Conservation (phyloP, 2,113 vertebrate genomes). For the Columba livia region DNA sequence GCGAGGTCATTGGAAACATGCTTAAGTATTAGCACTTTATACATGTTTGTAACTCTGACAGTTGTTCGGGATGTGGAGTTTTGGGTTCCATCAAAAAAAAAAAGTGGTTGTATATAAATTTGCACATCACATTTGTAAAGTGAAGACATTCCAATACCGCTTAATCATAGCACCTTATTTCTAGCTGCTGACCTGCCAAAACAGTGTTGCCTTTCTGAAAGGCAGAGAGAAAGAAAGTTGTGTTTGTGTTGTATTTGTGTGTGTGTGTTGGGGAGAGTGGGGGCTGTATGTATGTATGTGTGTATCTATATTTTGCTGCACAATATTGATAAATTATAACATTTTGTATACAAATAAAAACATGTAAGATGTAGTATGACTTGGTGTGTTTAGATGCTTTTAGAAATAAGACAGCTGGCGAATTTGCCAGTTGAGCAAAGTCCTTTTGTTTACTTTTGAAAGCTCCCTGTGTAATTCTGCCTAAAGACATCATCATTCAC, state of each 20-base stretch:
- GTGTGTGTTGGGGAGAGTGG: neutral
- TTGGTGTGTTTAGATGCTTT: slow-evolving; percentile 24
- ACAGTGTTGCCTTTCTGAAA: slow-evolving; percentile 89
- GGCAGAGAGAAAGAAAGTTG: slow-evolving; percentile 47
- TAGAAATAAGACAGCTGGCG: neutral
- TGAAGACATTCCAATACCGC: slow-evolving; percentile 81
- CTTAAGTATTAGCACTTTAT: slow-evolving; percentile 90
- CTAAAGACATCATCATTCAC: neutral
- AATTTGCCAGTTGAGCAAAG: neutral
- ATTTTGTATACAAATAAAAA: slow-evolving; percentile 82
- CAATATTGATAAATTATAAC: slow-evolving; percentile 70
- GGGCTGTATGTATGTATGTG: neutral
- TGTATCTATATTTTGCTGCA: slow-evolving; percentile 75
- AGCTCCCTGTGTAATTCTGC: neutral
- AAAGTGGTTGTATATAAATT: slow-evolving; percentile 75
- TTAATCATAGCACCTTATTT: slow-evolving; percentile 90
- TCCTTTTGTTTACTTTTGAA: slow-evolving; percentile 19
- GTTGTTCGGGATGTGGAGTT: slow-evolving; percentile 58
- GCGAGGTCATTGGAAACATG: slow-evolving; percentile 71
- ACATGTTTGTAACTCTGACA: slow-evolving; percentile 75
- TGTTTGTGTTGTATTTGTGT: slow-evolving; percentile 51
- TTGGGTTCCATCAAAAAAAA: slow-evolving; percentile 76
- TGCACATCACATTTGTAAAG: slow-evolving; percentile 79
- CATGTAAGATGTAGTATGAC: slow-evolving; percentile 29
- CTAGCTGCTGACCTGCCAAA: slow-evolving; percentile 89